Evolutionary conservation across 2,888 invertebrate genomes (phyloP), one percentile per base, ranked within the genome.

Genomic region (Creontiades dilutus): DNA sequence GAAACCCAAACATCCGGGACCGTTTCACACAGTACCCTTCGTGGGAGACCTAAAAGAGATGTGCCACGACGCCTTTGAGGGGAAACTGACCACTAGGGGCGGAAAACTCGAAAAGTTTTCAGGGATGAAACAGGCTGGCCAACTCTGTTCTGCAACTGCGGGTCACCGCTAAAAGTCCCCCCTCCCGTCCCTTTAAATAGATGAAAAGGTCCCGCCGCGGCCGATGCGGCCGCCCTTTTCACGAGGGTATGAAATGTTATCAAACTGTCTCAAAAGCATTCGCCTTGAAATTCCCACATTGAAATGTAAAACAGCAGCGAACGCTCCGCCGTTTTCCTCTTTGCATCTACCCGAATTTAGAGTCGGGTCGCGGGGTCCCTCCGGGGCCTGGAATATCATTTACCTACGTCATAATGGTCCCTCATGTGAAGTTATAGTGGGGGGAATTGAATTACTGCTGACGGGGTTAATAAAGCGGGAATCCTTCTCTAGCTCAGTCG

Each of bases 261-360:
- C 85, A 85, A 85, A 57, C 85, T 82, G 82, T 52, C 48, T 55
- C 61, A 85, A 85, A 85, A 19, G 61, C 28, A 5, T 85, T 57
- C 61, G 57, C 85, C 57, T 57, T 57, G 85, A 37, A 37, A 57
- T 57, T 37, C 55, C 28, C 61, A 28, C 37, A 28, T 57, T 57
- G 57, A 57, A 85, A 85, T 57, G 85, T 55, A 85, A 57, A 85
- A 57, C 85, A 85, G 85, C 37, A 28, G 23, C 61, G 55, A 85
- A 85, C n/a, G 55, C 82, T 52, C 82, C 23, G 11, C 3, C 68
- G 68, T 68, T 68, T 57, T 61, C 19, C 68, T 68, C 68, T 68
- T 68, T 23, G 23, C 68, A 68, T 23, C n/a, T 13, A 23, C 23
- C 7, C 9, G 13, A 68, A 68, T 68, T 68, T 68, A 68, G 23